Evolutionary conservation across 2,888 invertebrate genomes (phyloP), one percentile per base, ranked within the genome.

Genomic region (Ditula angustiorana): DNA sequence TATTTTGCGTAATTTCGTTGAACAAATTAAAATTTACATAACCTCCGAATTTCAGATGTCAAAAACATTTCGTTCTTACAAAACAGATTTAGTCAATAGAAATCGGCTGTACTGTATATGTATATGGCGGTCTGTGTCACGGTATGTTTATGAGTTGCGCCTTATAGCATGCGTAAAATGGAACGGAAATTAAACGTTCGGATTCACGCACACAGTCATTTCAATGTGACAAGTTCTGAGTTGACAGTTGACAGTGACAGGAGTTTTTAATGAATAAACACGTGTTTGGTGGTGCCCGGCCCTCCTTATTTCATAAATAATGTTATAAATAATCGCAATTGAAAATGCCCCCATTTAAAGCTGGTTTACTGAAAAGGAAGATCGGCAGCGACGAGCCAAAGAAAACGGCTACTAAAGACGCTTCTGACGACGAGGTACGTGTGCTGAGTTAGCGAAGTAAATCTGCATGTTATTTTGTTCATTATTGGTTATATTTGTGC

Each of bases 331-430:
- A 56, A 19, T 13, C 35, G 8, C 26, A 58, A 2, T 11, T 61
- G 26, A 86, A 75, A 78, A 92, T 92, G 91, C 92, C 92, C 44
- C 92, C 92, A 19, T 90, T 83, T 71, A 84, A 76, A 75, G 74
- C 77, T 60, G 92, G 90, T 52, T 78, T 91, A 66, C 70, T 84
- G 10, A 92, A 92, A 78, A 80, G 91, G 69, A 91, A 90, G 79
- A 72, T 76, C 49, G 74, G 74, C 23, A 63, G 72, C 21, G 69
- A 74, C 10, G 74, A 80, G 41, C 19, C 67, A 8, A 74, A 73
- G 41, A 50, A 55, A 41, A 50, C 59, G 5, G 10, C 68, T 19
- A 60, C 62, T 10, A 76, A 79, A 67, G 69, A 65, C 44, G 41
- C 50, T 3, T 62, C 74, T 8, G 74, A 77, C 7, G 75, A 80